Base-by-base conservation (phyloP, 2,888 invertebrate species). In the Volucella inanis region DNA sequence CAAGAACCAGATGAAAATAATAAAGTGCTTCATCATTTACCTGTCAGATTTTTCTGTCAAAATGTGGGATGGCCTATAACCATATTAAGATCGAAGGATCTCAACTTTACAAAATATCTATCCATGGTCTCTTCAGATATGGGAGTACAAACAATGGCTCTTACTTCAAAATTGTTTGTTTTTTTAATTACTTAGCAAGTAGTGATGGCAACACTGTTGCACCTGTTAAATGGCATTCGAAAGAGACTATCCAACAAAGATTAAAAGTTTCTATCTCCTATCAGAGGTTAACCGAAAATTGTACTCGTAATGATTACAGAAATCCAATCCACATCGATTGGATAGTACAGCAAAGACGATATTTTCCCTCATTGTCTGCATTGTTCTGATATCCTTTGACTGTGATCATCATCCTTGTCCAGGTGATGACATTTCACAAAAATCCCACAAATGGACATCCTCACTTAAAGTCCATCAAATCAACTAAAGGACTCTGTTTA, bases 241-340 rank as follows among this genome's bases (percentile, higher is more conserved):
- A 62, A 43, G 3, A 2, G 3, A 41, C 41, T n/a, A 8, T 49
- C 12, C 47, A 38, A 2, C 49, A 18, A 14, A 38, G 8, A 14
- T 11, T 11, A 54, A 62, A 72, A 78, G 39, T 62, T 72, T 72
- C 72, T 57, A 41, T 77, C 47, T 57, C 62, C 74, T 67, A 74
- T 74, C 74, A 78, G 78, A 64, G 78, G 74, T 74, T 78, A 62
- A 74, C 78, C 82, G 12, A 52, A 62, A 52, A 62, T 55, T 52
- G 78, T 18, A 18, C 18, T 18, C 18, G 18, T 78, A 67, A 67
- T 82, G 72, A 78, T 45, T 68, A 68, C 57, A 64, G 62, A 41
- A 14, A 67, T 22, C 22, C 22, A 22, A 22, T 22, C 22, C 4
- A 59, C 43, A 31, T 41, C 61, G 55, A 67, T 49, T 45, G 47